Conservation (phyloP, 2,888 invertebrate genomes). For the Slavum lentiscoides region DNA sequence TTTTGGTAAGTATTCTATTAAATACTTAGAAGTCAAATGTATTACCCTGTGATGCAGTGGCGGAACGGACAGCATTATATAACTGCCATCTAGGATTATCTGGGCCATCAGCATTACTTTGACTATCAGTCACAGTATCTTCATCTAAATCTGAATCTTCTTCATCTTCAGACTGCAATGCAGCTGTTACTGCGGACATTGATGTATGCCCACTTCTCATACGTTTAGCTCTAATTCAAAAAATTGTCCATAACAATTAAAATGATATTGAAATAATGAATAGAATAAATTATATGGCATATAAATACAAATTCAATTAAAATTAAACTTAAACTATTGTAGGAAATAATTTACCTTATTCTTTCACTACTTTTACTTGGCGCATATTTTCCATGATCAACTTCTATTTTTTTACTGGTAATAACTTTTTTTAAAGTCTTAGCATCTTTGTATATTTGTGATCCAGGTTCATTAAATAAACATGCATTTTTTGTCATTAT, state of each 20-base stretch:
- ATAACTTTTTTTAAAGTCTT: conserved; percentile 81
- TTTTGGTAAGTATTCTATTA: not conserved
- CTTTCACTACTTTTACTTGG: conserved; percentile 72
- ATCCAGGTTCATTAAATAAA: conserved; percentile 93
- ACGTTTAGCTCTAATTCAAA: conserved; percentile 59
- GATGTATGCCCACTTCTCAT: conserved; percentile 63
- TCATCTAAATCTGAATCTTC: conserved; percentile 67
- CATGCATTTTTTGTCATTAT: conserved; percentile 95
- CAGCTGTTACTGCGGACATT: conserved; percentile 67
- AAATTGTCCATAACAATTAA: not conserved
- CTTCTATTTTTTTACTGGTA: conserved; percentile 69
- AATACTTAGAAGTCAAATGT: conserved; percentile 43
- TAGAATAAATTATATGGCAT: not conserved
- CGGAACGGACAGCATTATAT: conserved; percentile 77
- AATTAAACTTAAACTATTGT: not conserved
- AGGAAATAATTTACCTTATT: conserved; percentile 63
- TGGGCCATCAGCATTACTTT: conserved; percentile 63
- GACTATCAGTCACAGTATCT: conserved; percentile 69
- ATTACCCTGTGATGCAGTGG: conserved; percentile 62
- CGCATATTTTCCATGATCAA: conserved; percentile 69
- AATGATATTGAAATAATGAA: not conserved
- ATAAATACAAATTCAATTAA: not conserved
- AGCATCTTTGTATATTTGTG: conserved; percentile 94
- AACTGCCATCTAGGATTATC: conserved; percentile 89
- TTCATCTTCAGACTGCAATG: conserved; percentile 68